Evolutionary conservation across 1,140 invertebrate species (phyloP), one percentile per base, ranked within the genome.

Genomic region (Aphelenchoides besseyi): DNA sequence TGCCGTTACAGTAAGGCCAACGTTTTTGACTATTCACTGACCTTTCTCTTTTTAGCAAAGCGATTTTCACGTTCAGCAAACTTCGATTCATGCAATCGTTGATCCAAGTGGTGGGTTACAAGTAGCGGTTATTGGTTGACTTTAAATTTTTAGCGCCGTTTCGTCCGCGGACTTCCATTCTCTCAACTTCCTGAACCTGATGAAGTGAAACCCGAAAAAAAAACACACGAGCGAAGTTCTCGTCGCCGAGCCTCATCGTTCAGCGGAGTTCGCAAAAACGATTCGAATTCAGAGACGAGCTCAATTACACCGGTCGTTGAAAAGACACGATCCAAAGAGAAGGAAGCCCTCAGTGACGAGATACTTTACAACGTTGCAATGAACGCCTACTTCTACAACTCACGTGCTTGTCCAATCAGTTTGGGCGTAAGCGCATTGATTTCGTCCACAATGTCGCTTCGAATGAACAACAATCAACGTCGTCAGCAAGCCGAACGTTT

Each of bases 11-110:
- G n/a, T 30, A 48, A 12, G 41, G 12, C 41, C 23, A 48, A 16
- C 41, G 12, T 23, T 23, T 23, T 48, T 23, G 12, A 12, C 41
- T 48, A 16, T 48, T 23, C 41, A 48, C 41, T 48, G 23, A 48
- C 41, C 41, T 23, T 48, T 48, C 41, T 48, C 12, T 48, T 48
- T 48, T 12, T 23, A 48, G 41, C 55, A 59, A 66, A 29, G 63
- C 63, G 12, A 53, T 66, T 53, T 66, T 66, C 32, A n/a, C 32
- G 12, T 66, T 66, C 63, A 66, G 26, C 36, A 66, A 66, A 66
- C 63, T 66, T 1, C 63, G 63, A 16, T 66, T 66, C 30, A 36
- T 66, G 1, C 63, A 66, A 32, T 66, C 63, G n/a, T 16, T 66
- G 12, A 16, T 66, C 36, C 63, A 66, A 66, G 63, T 66, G 32